Conservation (phyloP, 53 echinoderm and acorn worm species). For the Astropecten irregularis region DNA sequence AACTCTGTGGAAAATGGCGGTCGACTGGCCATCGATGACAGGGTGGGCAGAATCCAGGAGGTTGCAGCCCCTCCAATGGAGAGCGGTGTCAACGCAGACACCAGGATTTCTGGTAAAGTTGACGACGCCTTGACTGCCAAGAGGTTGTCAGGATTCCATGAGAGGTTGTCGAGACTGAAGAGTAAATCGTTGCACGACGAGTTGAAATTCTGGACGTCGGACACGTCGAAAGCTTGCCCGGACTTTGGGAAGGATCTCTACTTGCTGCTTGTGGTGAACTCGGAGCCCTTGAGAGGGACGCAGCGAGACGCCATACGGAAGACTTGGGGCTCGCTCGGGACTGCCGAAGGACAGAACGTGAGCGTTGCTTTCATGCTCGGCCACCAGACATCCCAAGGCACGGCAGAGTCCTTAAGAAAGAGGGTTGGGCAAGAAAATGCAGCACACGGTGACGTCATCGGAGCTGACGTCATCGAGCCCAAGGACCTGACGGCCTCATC, state of each 20-base stretch:
- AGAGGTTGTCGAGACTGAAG: neutral
- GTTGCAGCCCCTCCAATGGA: neutral
- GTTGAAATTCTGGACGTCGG: constrained; percentile 60
- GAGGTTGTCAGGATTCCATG: constrained; percentile 10
- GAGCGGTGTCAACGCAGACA: neutral
- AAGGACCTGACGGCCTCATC: constrained; percentile 52
- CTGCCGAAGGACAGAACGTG: constrained; percentile 48
- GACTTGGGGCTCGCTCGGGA: constrained; percentile 55
- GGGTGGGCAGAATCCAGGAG: neutral
- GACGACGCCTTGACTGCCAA: neutral
- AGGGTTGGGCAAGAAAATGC: constrained; percentile 40
- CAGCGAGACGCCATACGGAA: constrained; percentile 73
- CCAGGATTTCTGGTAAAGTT: constrained; percentile 21
- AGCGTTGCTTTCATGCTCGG: constrained; percentile 61
- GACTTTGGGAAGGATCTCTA: constrained; percentile 42
- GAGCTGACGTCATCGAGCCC: constrained; percentile 65
- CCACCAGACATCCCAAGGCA: constrained; percentile 3
- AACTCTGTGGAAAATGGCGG: neutral
- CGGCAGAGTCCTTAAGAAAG: constrained; percentile 18
- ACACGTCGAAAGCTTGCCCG: constrained; percentile 46
- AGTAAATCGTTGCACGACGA: constrained; percentile 41
- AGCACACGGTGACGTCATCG: constrained; percentile 63
- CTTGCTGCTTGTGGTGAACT: constrained; percentile 67
- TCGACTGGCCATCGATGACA: constrained; percentile 9
- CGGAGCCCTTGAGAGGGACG: constrained; percentile 59